Conservation (phyloP, 2,888 invertebrate species). For the Latrodectus elegans region DNA sequence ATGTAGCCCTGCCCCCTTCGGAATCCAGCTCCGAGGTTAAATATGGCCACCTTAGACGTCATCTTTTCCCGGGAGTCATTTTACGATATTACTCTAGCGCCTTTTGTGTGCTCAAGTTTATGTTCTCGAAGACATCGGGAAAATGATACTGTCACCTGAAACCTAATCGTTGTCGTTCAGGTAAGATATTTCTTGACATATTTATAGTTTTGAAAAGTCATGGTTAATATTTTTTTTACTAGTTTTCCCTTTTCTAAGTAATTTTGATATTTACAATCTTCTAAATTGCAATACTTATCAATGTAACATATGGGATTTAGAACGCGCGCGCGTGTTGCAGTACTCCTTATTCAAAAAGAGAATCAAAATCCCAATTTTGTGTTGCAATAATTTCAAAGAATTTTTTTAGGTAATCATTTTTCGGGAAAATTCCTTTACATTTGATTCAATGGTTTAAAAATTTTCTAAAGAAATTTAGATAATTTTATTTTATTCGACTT, state of each 20-base stretch:
- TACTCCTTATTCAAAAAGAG: too few species aligned
- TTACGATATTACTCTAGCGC: constrained; percentile 62
- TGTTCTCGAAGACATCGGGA: constrained; percentile 58
- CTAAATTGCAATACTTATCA: too few species aligned
- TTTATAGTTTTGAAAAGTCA: constrained; percentile 1
- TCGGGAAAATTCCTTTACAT: too few species aligned
- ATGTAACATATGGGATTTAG: too few species aligned
- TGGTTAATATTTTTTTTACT: neutral
- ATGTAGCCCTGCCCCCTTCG: constrained; percentile 50
- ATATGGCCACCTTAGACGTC: constrained; percentile 68
- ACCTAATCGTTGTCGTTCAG: constrained; percentile 31
- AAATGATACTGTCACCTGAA: constrained; percentile 63
- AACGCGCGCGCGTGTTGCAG: too few species aligned
- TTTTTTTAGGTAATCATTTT: too few species aligned
- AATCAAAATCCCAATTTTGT: too few species aligned
- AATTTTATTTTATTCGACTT: too few species aligned
- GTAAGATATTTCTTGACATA: constrained; percentile 37
- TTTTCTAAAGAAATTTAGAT: too few species aligned
- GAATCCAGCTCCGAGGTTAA: constrained; percentile 52
- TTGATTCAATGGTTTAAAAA: too few species aligned
- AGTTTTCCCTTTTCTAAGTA: neutral
- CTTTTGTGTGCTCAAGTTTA: constrained; percentile 66
- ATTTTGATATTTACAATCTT: too few species aligned
- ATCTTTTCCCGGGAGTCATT: constrained; percentile 68
- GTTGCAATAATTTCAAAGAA: too few species aligned